phyloP scores from a whole-genome alignment of 1,140 invertebrate species.

The Drosophila mauritiana region DNA sequence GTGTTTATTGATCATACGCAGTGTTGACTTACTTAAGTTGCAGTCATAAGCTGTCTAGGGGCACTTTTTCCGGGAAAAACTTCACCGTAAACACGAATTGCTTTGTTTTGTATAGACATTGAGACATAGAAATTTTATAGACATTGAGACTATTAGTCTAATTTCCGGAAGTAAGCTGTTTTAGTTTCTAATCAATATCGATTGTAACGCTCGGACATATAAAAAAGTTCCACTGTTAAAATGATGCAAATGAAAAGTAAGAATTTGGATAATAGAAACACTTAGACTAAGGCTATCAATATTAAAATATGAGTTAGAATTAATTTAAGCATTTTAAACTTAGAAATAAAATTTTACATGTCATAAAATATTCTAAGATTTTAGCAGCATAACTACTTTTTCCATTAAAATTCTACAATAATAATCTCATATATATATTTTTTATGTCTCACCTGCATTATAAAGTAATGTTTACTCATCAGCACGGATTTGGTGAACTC shows the following conservation, averaged over 20 bases:
- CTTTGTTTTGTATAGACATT: not conserved
- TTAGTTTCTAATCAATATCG: not conserved
- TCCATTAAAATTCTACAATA: no score
- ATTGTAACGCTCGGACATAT: no score
- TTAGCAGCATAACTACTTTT: no score
- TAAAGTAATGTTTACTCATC: slow-evolving; percentile 85
- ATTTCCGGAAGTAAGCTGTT: not conserved
- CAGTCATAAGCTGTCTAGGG: slow-evolving; percentile 2
- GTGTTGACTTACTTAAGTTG: not conserved
- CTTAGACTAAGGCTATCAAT: not conserved
- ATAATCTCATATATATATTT: not conserved
- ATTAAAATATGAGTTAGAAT: not conserved
- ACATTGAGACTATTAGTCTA: no score
- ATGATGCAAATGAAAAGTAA: no score
- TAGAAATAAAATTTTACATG: no score
- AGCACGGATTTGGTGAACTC: slow-evolving; percentile 84
- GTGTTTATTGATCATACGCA: slow-evolving; percentile 3
- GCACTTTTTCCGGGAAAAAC: not conserved
- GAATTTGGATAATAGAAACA: not conserved
- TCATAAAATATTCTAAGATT: no score
- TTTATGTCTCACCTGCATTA: slow-evolving; percentile 86
- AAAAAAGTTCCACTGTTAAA: no score
- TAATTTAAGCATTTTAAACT: not conserved
- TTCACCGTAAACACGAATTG: no score
- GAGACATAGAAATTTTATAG: no score